Conservation (phyloP, 1,140 invertebrate genomes). For the Dysdera silvatica region DNA sequence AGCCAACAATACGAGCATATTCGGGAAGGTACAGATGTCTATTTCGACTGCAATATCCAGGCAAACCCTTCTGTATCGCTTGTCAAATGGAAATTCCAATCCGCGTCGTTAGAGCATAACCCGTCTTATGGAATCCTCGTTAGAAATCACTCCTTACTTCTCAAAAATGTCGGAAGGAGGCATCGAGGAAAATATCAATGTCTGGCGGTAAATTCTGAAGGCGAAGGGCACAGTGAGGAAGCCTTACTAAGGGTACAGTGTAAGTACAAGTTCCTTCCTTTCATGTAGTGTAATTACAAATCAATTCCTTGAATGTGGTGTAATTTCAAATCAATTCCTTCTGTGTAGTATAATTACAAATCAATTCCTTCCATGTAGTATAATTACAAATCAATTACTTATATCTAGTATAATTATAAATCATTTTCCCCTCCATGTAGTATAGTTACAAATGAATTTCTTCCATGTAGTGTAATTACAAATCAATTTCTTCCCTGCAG, state of each 20-base stretch:
- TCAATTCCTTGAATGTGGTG: too few species aligned
- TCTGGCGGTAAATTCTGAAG: constrained; percentile 78
- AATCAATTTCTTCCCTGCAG: too few species aligned
- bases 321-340: too few species aligned
- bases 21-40: constrained; percentile 68
- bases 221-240: constrained; percentile 71
- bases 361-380: too few species aligned
- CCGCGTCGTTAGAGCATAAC: constrained; percentile 19
- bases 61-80: constrained; percentile 35
- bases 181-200: constrained; percentile 59
- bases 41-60: constrained; percentile 67
- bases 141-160: constrained; percentile 58
- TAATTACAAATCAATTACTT: too few species aligned
- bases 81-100: constrained; percentile 34
- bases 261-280: too few species aligned
- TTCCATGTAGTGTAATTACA: too few species aligned
- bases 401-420: too few species aligned
- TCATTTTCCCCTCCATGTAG: too few species aligned
- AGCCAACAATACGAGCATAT: constrained; percentile 77
- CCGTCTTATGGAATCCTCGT: constrained; percentile 61
- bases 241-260: constrained; percentile 70
- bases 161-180: constrained; percentile 38
- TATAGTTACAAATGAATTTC: too few species aligned
- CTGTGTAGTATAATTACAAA: too few species aligned
- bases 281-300: too few species aligned